Evolutionary conservation across 2,888 invertebrate species (phyloP), one percentile per base, ranked within the genome.

Genomic region (Lobophora halterata): DNA sequence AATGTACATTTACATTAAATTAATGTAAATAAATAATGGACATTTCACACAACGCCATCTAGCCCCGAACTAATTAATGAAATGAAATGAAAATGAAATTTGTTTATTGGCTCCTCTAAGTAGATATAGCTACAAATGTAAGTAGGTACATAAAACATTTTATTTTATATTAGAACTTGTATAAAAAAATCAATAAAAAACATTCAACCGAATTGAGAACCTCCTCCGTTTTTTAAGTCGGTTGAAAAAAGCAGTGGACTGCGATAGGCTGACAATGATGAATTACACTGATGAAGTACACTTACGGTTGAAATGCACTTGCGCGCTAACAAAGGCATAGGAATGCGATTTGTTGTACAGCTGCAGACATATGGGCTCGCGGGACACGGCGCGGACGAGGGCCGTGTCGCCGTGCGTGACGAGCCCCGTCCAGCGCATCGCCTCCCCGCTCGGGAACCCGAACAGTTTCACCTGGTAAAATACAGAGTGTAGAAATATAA

Each of bases 331-430:
- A 46, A 86, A 86, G 3, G 75, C 78, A n/a, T 77, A 64, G 25
- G 59, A 44, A 9, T 52, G 18, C 7, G 68, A 48, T 39, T 64
- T 63, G 58, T 85, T 86, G 61, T 67, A 69, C 1, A 86, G 63
- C 33, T 67, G 55, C 27, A 86, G 61, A 11, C 50, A 43, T 12
- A 81, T 42, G 13, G 73, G 72, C 49, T 55, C 46, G 29, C 78
- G 69, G 4, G 55, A 41, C 14, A 55, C 62, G 5, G 86, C 83
- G 2, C 77, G 74, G 32, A 82, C 73, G 1, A 85, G 65, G 47
- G 86, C 86, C 35, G 80, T 82, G 56, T 72, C 78, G 14, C 82
- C 83, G 64, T 79, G 80, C 52, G 82, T 85, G 41, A 79, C 76
- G 9, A 76, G 71, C 0, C 80, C 82, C 19, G 66, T 57, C 86